These are phyloP conservation scores for Hystrix brachyura DNA, from an alignment of 2,113 vertebrate species.

Conservation along the genomic window DNA sequence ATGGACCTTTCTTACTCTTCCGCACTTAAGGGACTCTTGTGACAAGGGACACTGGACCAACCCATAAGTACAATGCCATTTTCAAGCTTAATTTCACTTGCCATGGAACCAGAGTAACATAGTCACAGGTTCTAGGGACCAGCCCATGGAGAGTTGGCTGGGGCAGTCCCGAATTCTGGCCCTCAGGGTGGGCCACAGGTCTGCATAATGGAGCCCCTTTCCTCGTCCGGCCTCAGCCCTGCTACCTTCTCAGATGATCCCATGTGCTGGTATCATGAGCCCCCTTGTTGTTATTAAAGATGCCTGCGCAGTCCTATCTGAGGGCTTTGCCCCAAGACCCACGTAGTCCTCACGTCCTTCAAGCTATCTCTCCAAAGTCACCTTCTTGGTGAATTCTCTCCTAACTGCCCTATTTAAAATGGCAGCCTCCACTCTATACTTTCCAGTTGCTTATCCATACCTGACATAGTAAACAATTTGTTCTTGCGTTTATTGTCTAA, in stretches of 20 bases:
- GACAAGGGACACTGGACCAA: not conserved
- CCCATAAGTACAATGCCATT: not conserved
- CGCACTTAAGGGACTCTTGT: not conserved
- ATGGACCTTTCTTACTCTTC: not conserved
- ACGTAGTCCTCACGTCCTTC: not conserved
- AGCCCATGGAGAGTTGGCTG: not conserved
- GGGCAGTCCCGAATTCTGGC: not conserved
- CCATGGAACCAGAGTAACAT: not conserved
- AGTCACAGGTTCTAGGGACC: not conserved
- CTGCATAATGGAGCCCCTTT: not conserved
- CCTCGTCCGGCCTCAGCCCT: not conserved
- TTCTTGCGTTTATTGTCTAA: not conserved
- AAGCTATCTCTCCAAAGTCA: not conserved
- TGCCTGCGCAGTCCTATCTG: not conserved
- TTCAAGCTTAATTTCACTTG: not conserved
- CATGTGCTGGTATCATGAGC: accelerated
- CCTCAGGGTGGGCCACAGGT: not conserved
- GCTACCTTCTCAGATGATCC: accelerated
- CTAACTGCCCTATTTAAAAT: not conserved
- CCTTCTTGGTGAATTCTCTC: not conserved
- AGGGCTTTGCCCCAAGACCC: not conserved
- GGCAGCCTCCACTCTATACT: not conserved
- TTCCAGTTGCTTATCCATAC: not conserved
- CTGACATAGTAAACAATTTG: not conserved
- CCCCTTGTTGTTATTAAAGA: not conserved